Base-by-base conservation (phyloP, 2,113 vertebrate genomes). In the Madoqua kirkii region DNA sequence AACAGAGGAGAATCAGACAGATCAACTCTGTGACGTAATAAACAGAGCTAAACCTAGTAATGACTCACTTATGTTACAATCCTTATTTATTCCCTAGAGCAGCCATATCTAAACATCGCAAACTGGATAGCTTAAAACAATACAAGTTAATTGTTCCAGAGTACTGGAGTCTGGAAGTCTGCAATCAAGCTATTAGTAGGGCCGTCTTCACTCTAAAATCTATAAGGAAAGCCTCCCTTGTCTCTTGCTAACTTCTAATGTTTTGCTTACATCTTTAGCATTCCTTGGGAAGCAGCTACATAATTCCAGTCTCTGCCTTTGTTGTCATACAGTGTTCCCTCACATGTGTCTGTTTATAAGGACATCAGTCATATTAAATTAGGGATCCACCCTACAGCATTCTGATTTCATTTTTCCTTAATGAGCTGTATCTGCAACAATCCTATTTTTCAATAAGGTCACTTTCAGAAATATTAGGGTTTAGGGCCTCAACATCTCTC, bases 261-360 rank as follows among this genome's bases (percentile, higher is more conserved):
- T 14, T 43, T 33, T 62, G 5, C 29, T 54, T 25, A 9, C 13
- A 31, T 7, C 31, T 12, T n/a, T 59, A 43, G 9, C 55, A 33
- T 23, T 25, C n/a, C 59, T 17, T 25, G 27, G 9, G 27, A 45
- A 29, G 62, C 48, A 54, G 13, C 9, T 91, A 13, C 29, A 14
- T 64, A 19, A 50, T 48, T 40, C 31, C 50, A 54, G 4, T 33
- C 31, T 87, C 12, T 31, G 23, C 8, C 33, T 52, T 17, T 25
- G 7, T 12, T 1, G 6, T 33, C 9, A 45, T 3, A 1, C 8
- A n/a, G 13, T 19, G 31, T 31, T 71, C 3, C 17, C 25, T 21
- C 3, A 6, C 6, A 78, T n/a, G 3, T 15, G 43, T 40, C 31
- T 43, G 5, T 89, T 8, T n/a, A 4, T 52, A 79, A 78, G 19